Base-by-base conservation (phyloP, 1,140 invertebrate species). In the Meloidogyne exigua region DNA sequence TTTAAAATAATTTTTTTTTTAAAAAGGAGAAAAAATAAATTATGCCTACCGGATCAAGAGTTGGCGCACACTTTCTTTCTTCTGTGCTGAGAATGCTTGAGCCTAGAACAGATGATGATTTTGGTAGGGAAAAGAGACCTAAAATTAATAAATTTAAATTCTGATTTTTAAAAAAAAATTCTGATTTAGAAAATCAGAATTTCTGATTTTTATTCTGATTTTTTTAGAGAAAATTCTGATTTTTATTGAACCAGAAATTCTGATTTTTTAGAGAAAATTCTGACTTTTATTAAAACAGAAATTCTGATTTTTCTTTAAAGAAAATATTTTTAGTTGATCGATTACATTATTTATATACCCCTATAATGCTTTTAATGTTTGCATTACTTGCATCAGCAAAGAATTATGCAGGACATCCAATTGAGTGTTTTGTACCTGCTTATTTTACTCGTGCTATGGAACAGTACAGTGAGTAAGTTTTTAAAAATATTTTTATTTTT, bases 341-440 rank as follows among this genome's bases (percentile, higher is more conserved):
- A 23, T 81, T 90, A 25, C 89, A 90, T 78, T 89, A 90, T 81
- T 84, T 89, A 49, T 90, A 89, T 79, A 90, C 89, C 15, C 88
- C 88, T n/a, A 88, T 88, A 39, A 85, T 90, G 21, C 82, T 90
- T 10, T 86, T 90, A 49, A 88, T 90, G 79, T 90, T 90, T 79
- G 89, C 89, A 1, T 83, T 90, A 21, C 82, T 90, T 13, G 89
- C 90, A 44, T 89, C 89, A 57, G 89, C 89, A 28, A 88, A 89
- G 65, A 89, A 90, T 79, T 90, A 90, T 80, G 85, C 89, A 36
- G 89, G 89, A 2, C 89, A 90, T 76, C 89, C 89, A 12, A 90
- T 90, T 69, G 84, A 88, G 72, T 88, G 87, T 74, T 88, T 88
- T 80, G 88, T 87, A 21, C 88, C 87, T 18, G 88, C 88, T 12